Conservation (phyloP, 2,888 invertebrate genomes). For the Tholera decimalis region DNA sequence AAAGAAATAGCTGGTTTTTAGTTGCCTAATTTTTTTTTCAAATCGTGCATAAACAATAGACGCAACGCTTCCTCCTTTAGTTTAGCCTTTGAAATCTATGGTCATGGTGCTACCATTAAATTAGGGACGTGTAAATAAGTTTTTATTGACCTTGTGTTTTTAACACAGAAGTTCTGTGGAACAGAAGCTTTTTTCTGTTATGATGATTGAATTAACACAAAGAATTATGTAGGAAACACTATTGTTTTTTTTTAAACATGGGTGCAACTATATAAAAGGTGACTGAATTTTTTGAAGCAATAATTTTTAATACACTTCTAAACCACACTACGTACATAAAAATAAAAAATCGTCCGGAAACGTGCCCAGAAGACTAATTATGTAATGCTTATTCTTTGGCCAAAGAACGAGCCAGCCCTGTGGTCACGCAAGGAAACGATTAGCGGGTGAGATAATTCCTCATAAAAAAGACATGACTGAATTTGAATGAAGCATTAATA, state of each 20-base stretch:
- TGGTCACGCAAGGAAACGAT: too few species aligned
- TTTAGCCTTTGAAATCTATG: conserved; percentile 26
- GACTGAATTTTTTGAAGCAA: too few species aligned
- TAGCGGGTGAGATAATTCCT: too few species aligned
- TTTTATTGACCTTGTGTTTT: conserved; percentile 61
- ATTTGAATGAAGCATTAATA: too few species aligned
- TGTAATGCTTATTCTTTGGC: too few species aligned
- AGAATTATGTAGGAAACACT: background rate
- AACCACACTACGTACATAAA: too few species aligned
- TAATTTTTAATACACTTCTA: too few species aligned
- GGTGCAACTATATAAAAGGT: too few species aligned
- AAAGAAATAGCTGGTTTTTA: conserved; percentile 16
- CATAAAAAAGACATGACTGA: too few species aligned
- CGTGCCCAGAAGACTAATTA: too few species aligned
- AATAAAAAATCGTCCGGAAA: too few species aligned
- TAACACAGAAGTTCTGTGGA: conserved; percentile 2
- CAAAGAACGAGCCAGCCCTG: too few species aligned
- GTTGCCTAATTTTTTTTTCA: conserved; percentile 18
- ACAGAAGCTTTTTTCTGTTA: conserved; percentile 1
- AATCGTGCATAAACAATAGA: conserved; percentile 41
- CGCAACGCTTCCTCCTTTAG: conserved; percentile 45
- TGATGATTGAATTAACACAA: background rate
- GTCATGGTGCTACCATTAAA: conserved; percentile 46
- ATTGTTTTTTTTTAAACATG: background rate
- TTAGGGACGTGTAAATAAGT: conserved; percentile 58